phyloP scores from a whole-genome alignment of 1,140 invertebrate species.

The Atta texana region DNA sequence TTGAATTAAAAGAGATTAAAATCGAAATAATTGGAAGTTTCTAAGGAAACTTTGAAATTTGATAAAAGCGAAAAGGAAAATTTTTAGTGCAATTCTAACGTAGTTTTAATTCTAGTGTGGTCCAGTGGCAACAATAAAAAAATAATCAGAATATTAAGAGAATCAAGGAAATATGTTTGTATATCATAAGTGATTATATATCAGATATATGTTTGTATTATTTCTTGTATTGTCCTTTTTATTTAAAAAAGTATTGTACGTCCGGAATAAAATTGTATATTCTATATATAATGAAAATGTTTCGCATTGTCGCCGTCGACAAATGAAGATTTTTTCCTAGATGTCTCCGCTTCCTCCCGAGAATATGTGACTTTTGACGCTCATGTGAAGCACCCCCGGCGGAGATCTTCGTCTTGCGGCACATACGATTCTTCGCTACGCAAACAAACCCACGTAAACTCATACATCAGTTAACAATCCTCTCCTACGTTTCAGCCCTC shows the following conservation, averaged over 20 bases:
- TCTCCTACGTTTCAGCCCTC: neutral
- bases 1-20: neutral
- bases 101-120: too few relatives aligned
- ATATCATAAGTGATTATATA: neutral
- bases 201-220: neutral
- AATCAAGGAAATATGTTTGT: neutral
- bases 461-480: conserved; percentile 63
- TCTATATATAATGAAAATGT: neutral
- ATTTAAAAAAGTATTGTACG: neutral
- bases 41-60: neutral
- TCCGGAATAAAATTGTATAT: neutral
- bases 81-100: too few relatives aligned
- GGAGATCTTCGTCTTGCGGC: conserved; percentile 25
- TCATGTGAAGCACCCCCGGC: conserved; percentile 62
- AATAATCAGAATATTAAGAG: too few relatives aligned
- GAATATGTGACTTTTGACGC: conserved; percentile 37
- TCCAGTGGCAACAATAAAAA: too few relatives aligned
- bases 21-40: neutral
- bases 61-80: too few relatives aligned
- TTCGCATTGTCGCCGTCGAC: neutral
- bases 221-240: neutral
- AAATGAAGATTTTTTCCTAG: neutral
- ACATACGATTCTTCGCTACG: conserved; percentile 67
- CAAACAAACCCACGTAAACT: conserved; percentile 71
- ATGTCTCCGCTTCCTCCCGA: neutral